These are phyloP conservation scores for Diplosoma virens DNA, from an alignment of 23 tunicate species.

Conservation along the genomic window DNA sequence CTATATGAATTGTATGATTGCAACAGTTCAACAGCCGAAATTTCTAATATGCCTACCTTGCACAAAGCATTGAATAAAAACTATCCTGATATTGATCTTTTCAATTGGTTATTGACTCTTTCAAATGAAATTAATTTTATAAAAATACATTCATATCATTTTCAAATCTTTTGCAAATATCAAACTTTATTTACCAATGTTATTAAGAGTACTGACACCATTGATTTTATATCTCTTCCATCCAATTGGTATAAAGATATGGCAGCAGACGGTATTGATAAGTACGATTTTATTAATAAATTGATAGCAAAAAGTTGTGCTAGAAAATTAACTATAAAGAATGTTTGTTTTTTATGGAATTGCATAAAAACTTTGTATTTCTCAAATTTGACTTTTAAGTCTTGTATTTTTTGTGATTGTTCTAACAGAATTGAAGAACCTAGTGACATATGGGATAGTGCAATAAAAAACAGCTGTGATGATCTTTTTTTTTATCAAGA, in stretches of 20 bases:
- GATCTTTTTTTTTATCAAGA: background rate
- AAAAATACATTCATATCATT: background rate
- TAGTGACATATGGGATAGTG: conserved; percentile 19
- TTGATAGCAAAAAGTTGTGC: no score
- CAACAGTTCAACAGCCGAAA: background rate
- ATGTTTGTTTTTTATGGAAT: no score
- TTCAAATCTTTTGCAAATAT: background rate
- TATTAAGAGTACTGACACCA: no score
- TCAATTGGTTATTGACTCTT: background rate
- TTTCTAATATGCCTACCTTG: background rate
- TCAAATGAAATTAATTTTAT: background rate
- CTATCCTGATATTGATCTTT: background rate
- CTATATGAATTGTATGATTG: background rate
- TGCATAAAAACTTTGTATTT: no score
- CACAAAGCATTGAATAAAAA: background rate
- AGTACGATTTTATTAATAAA: no score
- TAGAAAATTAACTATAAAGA: no score
- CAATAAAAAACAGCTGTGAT: background rate
- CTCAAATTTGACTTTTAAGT: no score
- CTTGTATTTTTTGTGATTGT: no score
- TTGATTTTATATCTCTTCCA: no score
- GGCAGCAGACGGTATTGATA: no score
- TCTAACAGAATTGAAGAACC: no score
- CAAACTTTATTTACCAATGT: background rate
- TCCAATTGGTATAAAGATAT: no score